Evolutionary conservation across 64 coral and sea anemone species (phyloP), one percentile per base, ranked within the genome.

Genomic region (Montipora foliosa): DNA sequence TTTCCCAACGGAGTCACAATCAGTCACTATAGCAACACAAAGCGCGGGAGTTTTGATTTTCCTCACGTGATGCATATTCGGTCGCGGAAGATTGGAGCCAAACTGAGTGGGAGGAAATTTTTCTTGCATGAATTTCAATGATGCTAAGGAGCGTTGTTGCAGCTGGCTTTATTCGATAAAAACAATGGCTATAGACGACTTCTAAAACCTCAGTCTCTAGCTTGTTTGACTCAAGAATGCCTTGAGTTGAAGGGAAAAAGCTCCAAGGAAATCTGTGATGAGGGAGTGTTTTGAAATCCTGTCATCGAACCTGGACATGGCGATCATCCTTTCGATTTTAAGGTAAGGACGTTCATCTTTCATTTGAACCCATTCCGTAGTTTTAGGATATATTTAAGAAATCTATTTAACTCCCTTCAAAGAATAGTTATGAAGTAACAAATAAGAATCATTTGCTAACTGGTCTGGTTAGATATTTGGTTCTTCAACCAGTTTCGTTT

Each of bases 1-100:
- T 88, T 81, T 86, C 44, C 11, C 47, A 77, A 66, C 67, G 51
- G 59, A 24, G 83, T 88, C 17, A 8, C 92, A 80, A 81, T 93
- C 76, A 24, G 83, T 88, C 49, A 8, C 92, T 88, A 81, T 93
- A 47, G 21, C 24, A 93, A 93, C 84, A 47, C 87, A 80, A 80
- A 71, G 85, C 84, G 92, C 92, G 82, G 84, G 92, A 92, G 61
- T 85, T 86, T 86, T 86, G 82, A 86, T 86, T 86, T 72, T 3
- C 3, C 47, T 71, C 82, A 86, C 82, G 82, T 86, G 82, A 86
- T 51, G 8, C 12, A n/a, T 57, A 5, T 13, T 14, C 67, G 61
- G 61, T 64, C 82, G 66, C 47, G 82, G 66, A 72, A 72, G 82
- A 44, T 86, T 86, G 82, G 82, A 86, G n/a, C 66, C 64, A 50